Evolutionary conservation across 2,888 invertebrate genomes (phyloP).

Genomic region (Pheosia gnoma): DNA sequence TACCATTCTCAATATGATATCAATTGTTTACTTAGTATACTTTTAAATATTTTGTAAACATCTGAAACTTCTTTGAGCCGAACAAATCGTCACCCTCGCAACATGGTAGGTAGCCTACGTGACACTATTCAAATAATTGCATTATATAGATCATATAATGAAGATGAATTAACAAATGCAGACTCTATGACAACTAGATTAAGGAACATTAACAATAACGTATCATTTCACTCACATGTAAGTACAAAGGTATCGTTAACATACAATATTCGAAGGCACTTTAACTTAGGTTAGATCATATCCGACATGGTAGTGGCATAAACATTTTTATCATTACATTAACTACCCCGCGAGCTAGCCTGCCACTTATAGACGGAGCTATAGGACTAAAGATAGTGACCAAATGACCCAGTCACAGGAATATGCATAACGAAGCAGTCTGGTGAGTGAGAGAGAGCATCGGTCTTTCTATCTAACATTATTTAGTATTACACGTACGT

Average conservation of each 20-base stretch:
- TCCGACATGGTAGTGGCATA: not conserved
- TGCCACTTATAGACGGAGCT: too few species aligned
- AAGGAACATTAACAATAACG: constrained; percentile 7
- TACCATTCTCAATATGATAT: too few species aligned
- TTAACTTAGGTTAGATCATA: constrained; percentile 7
- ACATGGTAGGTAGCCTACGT: not conserved
- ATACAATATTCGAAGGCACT: constrained; percentile 29
- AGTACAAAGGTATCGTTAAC: constrained; percentile 1
- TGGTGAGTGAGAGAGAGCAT: too few species aligned
- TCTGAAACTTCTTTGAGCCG: not conserved
- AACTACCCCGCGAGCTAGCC: not conserved
- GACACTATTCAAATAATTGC: constrained; percentile 14
- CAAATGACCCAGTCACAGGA: too few species aligned
- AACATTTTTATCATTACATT: not conserved
- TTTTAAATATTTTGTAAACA: too few species aligned
- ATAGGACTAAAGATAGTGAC: too few species aligned
- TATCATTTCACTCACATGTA: constrained; percentile 3
- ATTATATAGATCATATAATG: constrained; percentile 23
- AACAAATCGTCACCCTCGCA: not conserved
- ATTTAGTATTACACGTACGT: too few species aligned
- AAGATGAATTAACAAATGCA: constrained; percentile 14
- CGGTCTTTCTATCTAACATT: too few species aligned
- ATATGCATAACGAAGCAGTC: too few species aligned
- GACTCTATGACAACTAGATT: not conserved
- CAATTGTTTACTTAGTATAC: too few species aligned